A percentile compares a stretch with the other conserved stretches of the same genome.
Evolutionary conservation across 2,113 vertebrate genomes (phyloP).

Genomic region (Mus musculus): DNA sequence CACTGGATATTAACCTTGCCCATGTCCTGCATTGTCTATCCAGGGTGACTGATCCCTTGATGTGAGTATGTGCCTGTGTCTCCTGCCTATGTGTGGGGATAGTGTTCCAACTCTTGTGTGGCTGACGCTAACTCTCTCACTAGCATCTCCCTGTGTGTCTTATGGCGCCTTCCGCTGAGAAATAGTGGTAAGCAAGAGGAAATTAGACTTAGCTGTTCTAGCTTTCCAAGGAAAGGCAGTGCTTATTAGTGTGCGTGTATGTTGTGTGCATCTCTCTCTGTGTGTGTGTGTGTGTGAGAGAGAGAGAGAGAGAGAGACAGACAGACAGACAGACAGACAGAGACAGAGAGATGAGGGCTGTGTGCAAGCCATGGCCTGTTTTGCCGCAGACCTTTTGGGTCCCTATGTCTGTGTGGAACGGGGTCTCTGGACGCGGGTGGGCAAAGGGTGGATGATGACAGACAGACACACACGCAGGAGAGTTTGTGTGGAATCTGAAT

Average conservation of each 20-base stretch:
- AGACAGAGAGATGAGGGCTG: too few relatives aligned
- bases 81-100: background rate
- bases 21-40: slow-evolving; percentile 53
- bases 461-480: too few relatives aligned
- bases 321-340: too few relatives aligned
- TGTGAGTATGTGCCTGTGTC: slow-evolving; percentile 77
- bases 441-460: too few relatives aligned
- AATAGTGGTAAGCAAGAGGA: background rate
- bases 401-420: too few relatives aligned
- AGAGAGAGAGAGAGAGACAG: background rate
- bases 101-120: background rate
- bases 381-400: too few relatives aligned
- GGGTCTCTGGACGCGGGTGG: too few relatives aligned
- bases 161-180: background rate
- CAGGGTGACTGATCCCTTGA: slow-evolving; percentile 72
- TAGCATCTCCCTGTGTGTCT: background rate
- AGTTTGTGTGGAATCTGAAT: too few relatives aligned
- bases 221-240: slow-evolving; percentile 9
- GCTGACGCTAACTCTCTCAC: slow-evolving; percentile 31
- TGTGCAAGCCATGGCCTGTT: too few relatives aligned
- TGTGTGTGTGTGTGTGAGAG: background rate
- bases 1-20: slow-evolving; percentile 33
- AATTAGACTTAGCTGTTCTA: slow-evolving; percentile 5
- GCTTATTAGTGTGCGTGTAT: background rate
- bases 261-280: background rate